Evolutionary conservation across 2,888 invertebrate genomes (phyloP).

Genomic region (Dione vanillae): DNA sequence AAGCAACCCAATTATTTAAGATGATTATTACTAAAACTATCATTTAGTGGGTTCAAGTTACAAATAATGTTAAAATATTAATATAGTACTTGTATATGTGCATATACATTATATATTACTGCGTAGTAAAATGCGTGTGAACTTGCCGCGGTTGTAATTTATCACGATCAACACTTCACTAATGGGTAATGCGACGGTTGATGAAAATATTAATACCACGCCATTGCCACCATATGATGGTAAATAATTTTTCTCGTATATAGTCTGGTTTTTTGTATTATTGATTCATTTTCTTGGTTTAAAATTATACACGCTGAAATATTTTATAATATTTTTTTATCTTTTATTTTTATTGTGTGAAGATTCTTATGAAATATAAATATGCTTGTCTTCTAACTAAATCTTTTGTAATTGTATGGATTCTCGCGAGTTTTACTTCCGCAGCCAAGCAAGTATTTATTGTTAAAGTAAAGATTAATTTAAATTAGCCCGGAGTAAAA

Average conservation of each 20-base stretch:
- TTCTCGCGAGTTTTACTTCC: too few relatives aligned
- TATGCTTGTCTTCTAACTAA: too few relatives aligned
- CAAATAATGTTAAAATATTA: not conserved
- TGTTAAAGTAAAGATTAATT: too few relatives aligned
- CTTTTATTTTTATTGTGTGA: too few relatives aligned
- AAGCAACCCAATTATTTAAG: too few relatives aligned
- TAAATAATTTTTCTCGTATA: constrained; percentile 35
- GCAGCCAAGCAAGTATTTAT: too few relatives aligned
- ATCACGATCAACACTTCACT: constrained; percentile 71
- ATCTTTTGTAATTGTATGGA: too few relatives aligned
- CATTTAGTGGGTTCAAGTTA: too few relatives aligned
- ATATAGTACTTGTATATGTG: not conserved
- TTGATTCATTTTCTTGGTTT: not conserved
- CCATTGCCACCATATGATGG: constrained; percentile 32
- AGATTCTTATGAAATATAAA: too few relatives aligned
- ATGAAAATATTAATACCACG: constrained; percentile 48
- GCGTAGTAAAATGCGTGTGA: constrained; percentile 19
- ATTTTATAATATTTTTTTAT: too few relatives aligned
- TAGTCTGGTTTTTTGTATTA: not conserved
- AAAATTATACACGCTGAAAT: not conserved
- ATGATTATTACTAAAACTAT: too few relatives aligned
- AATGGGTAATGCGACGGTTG: constrained; percentile 61
- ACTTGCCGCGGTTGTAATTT: constrained; percentile 60
- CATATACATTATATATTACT: not conserved
- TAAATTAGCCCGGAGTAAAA: too few relatives aligned